Base-by-base conservation (phyloP, 2,888 invertebrate species). In the Drosophila neutralis region DNA sequence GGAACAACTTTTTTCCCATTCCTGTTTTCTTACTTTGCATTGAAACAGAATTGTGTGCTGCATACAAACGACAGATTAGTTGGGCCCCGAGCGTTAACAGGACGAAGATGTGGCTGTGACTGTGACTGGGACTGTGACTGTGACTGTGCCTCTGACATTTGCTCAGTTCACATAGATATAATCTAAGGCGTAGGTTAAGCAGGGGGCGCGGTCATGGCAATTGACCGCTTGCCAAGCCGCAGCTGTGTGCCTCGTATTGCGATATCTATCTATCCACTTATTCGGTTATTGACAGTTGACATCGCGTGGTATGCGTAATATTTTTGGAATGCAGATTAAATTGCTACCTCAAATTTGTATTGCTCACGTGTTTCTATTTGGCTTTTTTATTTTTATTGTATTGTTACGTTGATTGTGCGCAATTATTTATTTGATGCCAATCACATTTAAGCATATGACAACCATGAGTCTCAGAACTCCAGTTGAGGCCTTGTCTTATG, bases 11-110 rank as follows among this genome's bases (percentile, higher is more conserved):
- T 61, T 40, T 51, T 29, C 18, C n/a, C n/a, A 18, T 42, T n/a
- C 24, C 33, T n/a, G 15, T 27, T n/a, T 42, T 29, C 54, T 38
- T 40, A 36, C 57, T 51, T 51, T 33, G 49, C 51, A 52, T 59
- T 64, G 62, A 73, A 64, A 59, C 57, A 64, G 71, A 49, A 54
- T 56, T 80, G 82, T 63, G 82, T 71, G 65, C 69, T 73, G 85
- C 87, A 86, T 86, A 88, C 80, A 80, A 79, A 86, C 82, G 79
- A 72, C 73, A 77, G 86, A 84, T 86, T 86, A 87, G 73, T 76
- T 56, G 48, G 38, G 69, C 69, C 74, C 69, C 52, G 21, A 62
- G 80, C 72, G 62, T 51, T 79, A 56, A 75, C 72, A 79, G 57
- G 72, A 42, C 49, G 40, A 42, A 52, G 54, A 66, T 61, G 63